A percentile compares a stretch with the other conserved stretches of the same genome.
Evolutionary conservation across 2,797 vertebrate species (phyloP).

Genomic region (Tapera naevia): DNA sequence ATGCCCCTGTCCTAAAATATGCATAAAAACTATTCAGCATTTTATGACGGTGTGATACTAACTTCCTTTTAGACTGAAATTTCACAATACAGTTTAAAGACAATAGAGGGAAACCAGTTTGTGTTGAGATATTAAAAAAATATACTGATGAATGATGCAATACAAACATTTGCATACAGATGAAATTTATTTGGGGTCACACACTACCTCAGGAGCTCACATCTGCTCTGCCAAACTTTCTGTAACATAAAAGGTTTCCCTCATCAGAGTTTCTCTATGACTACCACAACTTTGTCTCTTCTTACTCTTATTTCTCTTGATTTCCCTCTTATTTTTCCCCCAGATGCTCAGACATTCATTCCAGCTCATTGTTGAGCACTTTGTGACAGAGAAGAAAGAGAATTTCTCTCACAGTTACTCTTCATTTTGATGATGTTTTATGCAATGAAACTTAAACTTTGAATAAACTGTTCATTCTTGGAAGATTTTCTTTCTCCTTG

Average conservation of each 20-base stretch:
- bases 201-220: background rate
- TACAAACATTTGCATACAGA: accelerated
- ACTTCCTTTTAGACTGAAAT: background rate
- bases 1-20: background rate
- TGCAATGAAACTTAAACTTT: background rate
- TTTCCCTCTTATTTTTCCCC: background rate
- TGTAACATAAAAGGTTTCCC: background rate
- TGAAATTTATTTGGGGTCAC: background rate
- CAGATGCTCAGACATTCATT: background rate
- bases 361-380: background rate
- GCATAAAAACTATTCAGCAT: background rate
- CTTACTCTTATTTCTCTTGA: background rate
- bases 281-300: background rate
- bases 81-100: background rate
- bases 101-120: background rate
- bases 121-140: background rate
- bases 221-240: background rate
- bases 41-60: background rate
- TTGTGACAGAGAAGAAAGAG: background rate
- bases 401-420: background rate
- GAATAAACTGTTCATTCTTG: background rate
- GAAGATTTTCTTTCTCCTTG: background rate
- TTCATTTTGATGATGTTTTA: background rate
- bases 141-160: background rate
- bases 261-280: background rate